Percentiles rank a stretch among this genome's conserved stretches.
These are phyloP conservation scores for Nerophis ophidion DNA, from an alignment of 2,113 vertebrate genomes.

Conservation along the genomic window DNA sequence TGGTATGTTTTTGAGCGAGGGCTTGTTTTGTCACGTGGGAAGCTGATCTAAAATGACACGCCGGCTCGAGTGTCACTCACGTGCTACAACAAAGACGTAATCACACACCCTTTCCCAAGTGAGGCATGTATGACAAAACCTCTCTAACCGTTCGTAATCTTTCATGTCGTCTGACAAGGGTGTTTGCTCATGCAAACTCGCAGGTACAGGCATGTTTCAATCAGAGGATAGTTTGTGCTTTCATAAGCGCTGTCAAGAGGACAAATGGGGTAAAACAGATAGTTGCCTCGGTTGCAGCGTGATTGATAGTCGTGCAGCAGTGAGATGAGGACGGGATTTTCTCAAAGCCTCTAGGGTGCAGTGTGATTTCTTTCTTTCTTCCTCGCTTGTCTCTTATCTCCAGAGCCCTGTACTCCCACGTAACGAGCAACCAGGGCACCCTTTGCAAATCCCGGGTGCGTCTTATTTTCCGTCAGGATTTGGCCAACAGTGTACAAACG, in stretches of 20 bases:
- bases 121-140: conserved; percentile 4
- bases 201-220: conserved; percentile 28
- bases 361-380: conserved; percentile 43
- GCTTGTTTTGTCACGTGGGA: conserved; percentile 51
- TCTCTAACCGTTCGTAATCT: conserved; percentile 40
- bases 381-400: conserved; percentile 39
- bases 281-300: conserved; percentile 29
- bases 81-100: conserved; percentile 15
- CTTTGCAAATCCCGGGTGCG: conserved; percentile 44
- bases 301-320: conserved; percentile 16
- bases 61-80: conserved; percentile 11
- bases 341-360: conserved; percentile 43
- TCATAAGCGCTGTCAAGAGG: conserved; percentile 3
- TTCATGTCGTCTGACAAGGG: conserved; percentile 40
- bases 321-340: conserved; percentile 15
- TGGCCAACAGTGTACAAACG: conserved; percentile 43
- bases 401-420: conserved; percentile 17
- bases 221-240: conserved; percentile 13
- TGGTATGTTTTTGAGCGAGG: conserved; percentile 14
- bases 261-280: conserved; percentile 16
- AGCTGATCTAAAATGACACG: conserved; percentile 36
- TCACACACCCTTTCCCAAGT: conserved; percentile 11
- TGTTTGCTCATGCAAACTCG: conserved; percentile 37
- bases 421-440: conserved; percentile 72
- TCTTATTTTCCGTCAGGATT: conserved; percentile 68